These are phyloP conservation scores for Rhynchotus rufescens DNA, from an alignment of 2,797 vertebrate species.

Conservation along the genomic window DNA sequence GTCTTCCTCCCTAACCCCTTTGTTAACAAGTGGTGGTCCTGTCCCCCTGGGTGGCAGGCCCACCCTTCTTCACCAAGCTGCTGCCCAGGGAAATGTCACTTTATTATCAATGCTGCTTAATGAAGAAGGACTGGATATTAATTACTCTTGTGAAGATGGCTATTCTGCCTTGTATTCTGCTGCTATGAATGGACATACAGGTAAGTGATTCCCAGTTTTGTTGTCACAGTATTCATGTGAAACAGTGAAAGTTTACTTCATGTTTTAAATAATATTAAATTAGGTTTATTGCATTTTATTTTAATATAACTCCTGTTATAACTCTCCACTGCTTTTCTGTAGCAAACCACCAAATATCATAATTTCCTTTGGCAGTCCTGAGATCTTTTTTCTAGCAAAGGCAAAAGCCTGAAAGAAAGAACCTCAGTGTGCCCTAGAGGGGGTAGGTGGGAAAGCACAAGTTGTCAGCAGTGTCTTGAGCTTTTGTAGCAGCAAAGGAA, in stretches of 20 bases:
- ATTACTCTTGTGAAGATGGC: slow-evolving; percentile 87
- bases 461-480: background rate
- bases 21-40: slow-evolving; percentile 94
- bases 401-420: background rate
- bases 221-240: background rate
- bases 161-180: slow-evolving; percentile 99
- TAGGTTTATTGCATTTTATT: background rate
- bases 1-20: slow-evolving; percentile 97
- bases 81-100: slow-evolving; percentile 99
- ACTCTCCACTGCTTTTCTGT: background rate
- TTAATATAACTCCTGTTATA: background rate
- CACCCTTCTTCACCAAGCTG: slow-evolving; percentile 99
- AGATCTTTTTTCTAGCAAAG: background rate
- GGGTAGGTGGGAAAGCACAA: background rate
- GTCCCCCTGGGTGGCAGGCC: slow-evolving; percentile 98
- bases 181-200: slow-evolving; percentile 96
- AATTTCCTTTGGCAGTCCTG: background rate
- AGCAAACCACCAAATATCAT: background rate
- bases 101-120: slow-evolving; percentile 99
- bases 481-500: background rate
- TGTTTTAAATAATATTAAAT: background rate
- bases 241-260: background rate
- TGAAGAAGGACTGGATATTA: slow-evolving; percentile 93
- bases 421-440: background rate
- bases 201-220: slow-evolving; percentile 75